Evolutionary conservation across 2,888 invertebrate genomes (phyloP).

Genomic region (Pharmacophagus antenor): DNA sequence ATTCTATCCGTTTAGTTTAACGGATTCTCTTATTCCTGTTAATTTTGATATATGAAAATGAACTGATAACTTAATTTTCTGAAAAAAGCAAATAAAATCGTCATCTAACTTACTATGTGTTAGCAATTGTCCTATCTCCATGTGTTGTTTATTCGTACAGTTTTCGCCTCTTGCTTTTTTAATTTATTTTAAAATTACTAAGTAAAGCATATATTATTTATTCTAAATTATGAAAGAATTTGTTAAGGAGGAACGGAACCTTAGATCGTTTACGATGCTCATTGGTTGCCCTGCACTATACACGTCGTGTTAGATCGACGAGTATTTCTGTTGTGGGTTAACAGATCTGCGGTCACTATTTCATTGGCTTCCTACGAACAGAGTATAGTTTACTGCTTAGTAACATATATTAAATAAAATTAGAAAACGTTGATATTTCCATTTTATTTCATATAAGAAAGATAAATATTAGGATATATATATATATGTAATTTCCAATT

Average conservation of each 20-base stretch:
- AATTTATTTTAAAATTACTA: too few relatives aligned
- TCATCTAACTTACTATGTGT: too few relatives aligned
- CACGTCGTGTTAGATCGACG: conserved; percentile 29
- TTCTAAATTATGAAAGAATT: not conserved
- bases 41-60: not conserved
- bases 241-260: conserved; percentile 22
- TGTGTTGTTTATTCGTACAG: not conserved
- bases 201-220: too few relatives aligned
- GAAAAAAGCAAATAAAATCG: not conserved
- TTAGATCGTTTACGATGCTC: conserved; percentile 56
- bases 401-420: conserved; percentile 14
- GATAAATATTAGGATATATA: too few relatives aligned
- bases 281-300: conserved; percentile 54
- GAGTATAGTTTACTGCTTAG: conserved; percentile 29
- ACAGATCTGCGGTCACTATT: conserved; percentile 53
- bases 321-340: conserved; percentile 46
- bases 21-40: not conserved
- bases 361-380: conserved; percentile 60
- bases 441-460: too few relatives aligned
- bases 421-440: not conserved
- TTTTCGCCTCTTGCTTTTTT: too few relatives aligned
- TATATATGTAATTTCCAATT: too few relatives aligned
- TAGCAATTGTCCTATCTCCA: not conserved
- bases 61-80: not conserved
- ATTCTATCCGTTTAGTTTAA: conserved; percentile 7